Percentiles rank a stretch among this genome's conserved stretches.
Evolutionary conservation across 2,113 vertebrate species (phyloP).

Genomic region (Cheilinus undulatus): DNA sequence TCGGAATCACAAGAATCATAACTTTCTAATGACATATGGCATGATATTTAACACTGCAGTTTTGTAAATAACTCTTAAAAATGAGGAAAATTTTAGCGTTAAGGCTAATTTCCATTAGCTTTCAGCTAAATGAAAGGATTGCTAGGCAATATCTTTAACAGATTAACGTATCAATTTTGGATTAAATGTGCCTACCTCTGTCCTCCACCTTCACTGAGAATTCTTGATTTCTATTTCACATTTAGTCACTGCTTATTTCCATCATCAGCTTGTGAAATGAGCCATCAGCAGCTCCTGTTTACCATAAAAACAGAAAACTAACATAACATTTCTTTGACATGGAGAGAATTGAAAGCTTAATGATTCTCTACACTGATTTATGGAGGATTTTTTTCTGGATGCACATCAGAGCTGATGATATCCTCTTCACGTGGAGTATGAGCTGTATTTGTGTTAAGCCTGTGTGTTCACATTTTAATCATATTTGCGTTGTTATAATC

Average conservation of each 20-base stretch:
- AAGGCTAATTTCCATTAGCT: too few relatives aligned
- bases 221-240: not conserved
- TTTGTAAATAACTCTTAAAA: too few relatives aligned
- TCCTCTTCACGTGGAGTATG: not conserved
- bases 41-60: too few relatives aligned
- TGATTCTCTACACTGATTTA: not conserved
- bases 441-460: not conserved
- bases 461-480: not conserved
- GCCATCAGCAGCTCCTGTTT: not conserved
- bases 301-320: not conserved
- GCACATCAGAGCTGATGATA: constrained; percentile 3
- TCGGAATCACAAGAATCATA: too few relatives aligned
- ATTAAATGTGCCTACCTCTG: too few relatives aligned
- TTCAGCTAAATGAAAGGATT: too few relatives aligned
- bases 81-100: too few relatives aligned
- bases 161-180: too few relatives aligned
- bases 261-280: not conserved
- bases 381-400: not conserved
- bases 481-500: not conserved
- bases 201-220: not conserved
- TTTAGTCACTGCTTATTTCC: not conserved
- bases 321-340: not conserved
- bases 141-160: too few relatives aligned
- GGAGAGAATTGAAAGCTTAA: not conserved
- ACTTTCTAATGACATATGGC: too few relatives aligned